A percentile compares a stretch with the other conserved stretches of the same genome.
Conservation (phyloP, 2,113 vertebrate genomes). For the Hyperopisus bebe region DNA sequence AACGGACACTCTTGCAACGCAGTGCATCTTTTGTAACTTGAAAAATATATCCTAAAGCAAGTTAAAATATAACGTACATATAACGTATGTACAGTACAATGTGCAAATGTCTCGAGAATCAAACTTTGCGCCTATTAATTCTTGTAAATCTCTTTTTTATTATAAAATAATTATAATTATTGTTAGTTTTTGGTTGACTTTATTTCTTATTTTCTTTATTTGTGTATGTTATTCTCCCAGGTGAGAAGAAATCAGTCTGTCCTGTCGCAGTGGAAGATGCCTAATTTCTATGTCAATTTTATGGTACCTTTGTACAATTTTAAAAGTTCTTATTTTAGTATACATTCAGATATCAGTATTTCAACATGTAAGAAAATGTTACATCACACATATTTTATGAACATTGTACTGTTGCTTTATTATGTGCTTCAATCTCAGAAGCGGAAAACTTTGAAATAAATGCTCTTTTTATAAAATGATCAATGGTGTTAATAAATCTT, state of each 20-base stretch:
- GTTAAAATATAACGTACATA: slow-evolving; percentile 72
- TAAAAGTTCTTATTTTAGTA: slow-evolving; percentile 99
- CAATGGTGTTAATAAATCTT: slow-evolving; percentile 19
- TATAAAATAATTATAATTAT: slow-evolving; percentile 54
- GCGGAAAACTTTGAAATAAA: slow-evolving; percentile 96
- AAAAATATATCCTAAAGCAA: slow-evolving; percentile 89
- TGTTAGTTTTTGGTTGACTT: slow-evolving; percentile 40
- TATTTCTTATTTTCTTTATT: slow-evolving; percentile 39
- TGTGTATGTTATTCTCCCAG: slow-evolving; percentile 83
- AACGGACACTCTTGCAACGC: slow-evolving; percentile 87
- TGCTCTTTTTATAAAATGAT: slow-evolving; percentile 73
- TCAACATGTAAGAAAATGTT: slow-evolving; percentile 95
- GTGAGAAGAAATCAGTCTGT: slow-evolving; percentile 75
- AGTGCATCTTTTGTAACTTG: slow-evolving; percentile 92
- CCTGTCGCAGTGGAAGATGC: slow-evolving; percentile 84
- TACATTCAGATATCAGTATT: slow-evolving; percentile 99
- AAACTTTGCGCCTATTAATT: slow-evolving; percentile 76
- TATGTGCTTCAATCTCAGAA: slow-evolving; percentile 99
- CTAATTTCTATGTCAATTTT: slow-evolving; percentile 99
- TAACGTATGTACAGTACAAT: slow-evolving; percentile 88
- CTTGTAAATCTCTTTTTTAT: slow-evolving; percentile 88
- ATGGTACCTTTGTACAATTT: slow-evolving; percentile 99
- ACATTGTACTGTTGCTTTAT: slow-evolving; percentile 99
- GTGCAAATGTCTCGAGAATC: slow-evolving; percentile 89
- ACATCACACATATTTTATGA: slow-evolving; percentile 99